Evolutionary conservation across 1,140 invertebrate genomes (phyloP).

Genomic region (Drosophila varians): DNA sequence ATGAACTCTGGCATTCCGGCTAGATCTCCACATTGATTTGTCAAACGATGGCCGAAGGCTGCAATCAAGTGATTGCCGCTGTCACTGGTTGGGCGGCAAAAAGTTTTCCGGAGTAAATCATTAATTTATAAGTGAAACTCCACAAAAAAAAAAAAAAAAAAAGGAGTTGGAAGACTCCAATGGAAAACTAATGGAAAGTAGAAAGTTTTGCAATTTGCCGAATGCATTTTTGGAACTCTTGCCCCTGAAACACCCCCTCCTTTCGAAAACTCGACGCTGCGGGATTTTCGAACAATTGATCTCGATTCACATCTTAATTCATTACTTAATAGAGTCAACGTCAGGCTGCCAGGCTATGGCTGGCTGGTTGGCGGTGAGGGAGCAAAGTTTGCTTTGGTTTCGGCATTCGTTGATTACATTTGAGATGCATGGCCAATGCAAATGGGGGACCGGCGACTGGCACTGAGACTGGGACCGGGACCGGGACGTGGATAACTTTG

Average conservation of each 20-base stretch:
- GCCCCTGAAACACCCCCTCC: neutral
- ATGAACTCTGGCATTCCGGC: slow-evolving; percentile 21
- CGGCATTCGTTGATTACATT: slow-evolving; percentile 72
- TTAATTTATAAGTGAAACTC: slow-evolving; percentile 64
- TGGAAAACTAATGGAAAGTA: slow-evolving; percentile 60
- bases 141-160: slow-evolving; percentile 23
- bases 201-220: slow-evolving; percentile 67
- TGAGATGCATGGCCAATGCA: slow-evolving; percentile 68
- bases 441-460: slow-evolving; percentile 12
- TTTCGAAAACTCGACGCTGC: slow-evolving; percentile 21
- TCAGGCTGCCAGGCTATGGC: slow-evolving; percentile 5
- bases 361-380: slow-evolving; percentile 21
- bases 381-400: slow-evolving; percentile 55
- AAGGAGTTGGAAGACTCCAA: neutral
- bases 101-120: slow-evolving; percentile 55
- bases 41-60: slow-evolving; percentile 5
- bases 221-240: slow-evolving; percentile 51
- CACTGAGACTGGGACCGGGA: too few relatives aligned
- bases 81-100: slow-evolving; percentile 10
- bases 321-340: slow-evolving; percentile 70
- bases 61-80: neutral
- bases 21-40: slow-evolving; percentile 20
- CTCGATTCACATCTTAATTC: slow-evolving; percentile 74
- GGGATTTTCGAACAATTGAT: slow-evolving; percentile 75
- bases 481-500: slow-evolving; percentile 48